phyloP scores from a whole-genome alignment of 2,113 vertebrate species.

The Anhinga anhinga region DNA sequence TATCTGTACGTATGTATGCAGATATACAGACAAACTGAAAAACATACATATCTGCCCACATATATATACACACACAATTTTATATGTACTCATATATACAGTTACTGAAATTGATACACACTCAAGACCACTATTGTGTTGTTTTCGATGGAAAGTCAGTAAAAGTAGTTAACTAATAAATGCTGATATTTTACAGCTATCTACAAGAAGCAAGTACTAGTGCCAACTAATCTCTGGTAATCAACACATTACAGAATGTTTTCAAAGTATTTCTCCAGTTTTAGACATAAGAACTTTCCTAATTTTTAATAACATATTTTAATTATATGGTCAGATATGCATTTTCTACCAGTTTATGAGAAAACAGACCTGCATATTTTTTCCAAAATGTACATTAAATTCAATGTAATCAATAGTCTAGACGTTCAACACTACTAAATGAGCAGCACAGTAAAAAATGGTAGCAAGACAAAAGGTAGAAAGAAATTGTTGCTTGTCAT shows the following conservation, averaged over 20 bases:
- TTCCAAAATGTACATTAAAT: conserved; percentile 8
- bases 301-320: background rate
- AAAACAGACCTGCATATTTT: background rate
- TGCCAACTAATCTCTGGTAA: background rate
- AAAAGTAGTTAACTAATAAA: background rate
- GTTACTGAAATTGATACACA: background rate
- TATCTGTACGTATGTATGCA: background rate
- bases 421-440: background rate
- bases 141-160: background rate
- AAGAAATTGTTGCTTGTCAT: background rate
- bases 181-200: background rate
- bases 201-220: background rate
- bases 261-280: background rate
- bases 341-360: background rate
- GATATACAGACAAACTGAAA: background rate
- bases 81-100: background rate
- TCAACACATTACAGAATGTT: background rate
- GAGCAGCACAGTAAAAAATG: background rate
- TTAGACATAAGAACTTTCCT: background rate
- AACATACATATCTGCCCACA: background rate
- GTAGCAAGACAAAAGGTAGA: background rate
- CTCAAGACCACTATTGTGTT: background rate
- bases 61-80: fast-evolving
- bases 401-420: background rate
- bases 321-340: background rate